phyloP scores from a whole-genome alignment of 2,797 vertebrate species.

The Catamblyrhynchus diadema region DNA sequence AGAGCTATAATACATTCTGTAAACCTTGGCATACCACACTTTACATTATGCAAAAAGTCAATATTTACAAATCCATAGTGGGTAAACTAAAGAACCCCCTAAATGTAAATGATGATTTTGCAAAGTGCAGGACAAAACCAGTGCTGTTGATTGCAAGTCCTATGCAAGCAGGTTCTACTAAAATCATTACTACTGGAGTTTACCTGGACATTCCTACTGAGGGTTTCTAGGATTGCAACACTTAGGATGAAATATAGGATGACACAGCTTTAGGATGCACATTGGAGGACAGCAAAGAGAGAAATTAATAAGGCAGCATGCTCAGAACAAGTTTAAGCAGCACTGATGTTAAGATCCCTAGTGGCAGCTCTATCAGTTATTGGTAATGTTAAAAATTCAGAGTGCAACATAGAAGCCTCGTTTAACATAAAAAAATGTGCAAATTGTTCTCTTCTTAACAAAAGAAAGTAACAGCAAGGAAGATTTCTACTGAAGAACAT shows the following conservation, averaged over 20 bases:
- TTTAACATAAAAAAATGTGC: slow-evolving; percentile 88
- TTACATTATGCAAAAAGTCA: slow-evolving; percentile 86
- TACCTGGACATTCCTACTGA: slow-evolving; percentile 67
- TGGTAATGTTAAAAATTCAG: slow-evolving; percentile 73
- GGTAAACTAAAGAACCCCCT: slow-evolving; percentile 64
- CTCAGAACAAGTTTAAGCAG: slow-evolving; percentile 83
- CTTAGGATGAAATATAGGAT: slow-evolving; percentile 28
- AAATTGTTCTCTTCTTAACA: slow-evolving; percentile 89
- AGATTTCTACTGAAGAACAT: slow-evolving; percentile 84
- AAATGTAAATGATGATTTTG: slow-evolving; percentile 69
- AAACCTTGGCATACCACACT: slow-evolving; percentile 93
- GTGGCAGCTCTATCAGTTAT: slow-evolving; percentile 67
- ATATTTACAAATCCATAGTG: slow-evolving; percentile 86
- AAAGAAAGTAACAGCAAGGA: slow-evolving; percentile 92
- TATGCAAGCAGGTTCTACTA: slow-evolving; percentile 69
- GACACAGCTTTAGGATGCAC: slow-evolving; percentile 49
- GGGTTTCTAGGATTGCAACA: slow-evolving; percentile 44
- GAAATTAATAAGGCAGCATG: slow-evolving; percentile 83
- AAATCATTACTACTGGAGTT: slow-evolving; percentile 65
- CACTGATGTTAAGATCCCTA: slow-evolving; percentile 72
- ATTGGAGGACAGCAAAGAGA: slow-evolving; percentile 59
- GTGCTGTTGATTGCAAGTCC: slow-evolving; percentile 70
- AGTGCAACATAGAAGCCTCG: slow-evolving; percentile 85
- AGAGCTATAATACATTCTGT: slow-evolving; percentile 90
- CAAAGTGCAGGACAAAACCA: slow-evolving; percentile 81